These are phyloP conservation scores for Calephelis perditalis DNA, from an alignment of 2,888 invertebrate genomes.

Conservation along the genomic window DNA sequence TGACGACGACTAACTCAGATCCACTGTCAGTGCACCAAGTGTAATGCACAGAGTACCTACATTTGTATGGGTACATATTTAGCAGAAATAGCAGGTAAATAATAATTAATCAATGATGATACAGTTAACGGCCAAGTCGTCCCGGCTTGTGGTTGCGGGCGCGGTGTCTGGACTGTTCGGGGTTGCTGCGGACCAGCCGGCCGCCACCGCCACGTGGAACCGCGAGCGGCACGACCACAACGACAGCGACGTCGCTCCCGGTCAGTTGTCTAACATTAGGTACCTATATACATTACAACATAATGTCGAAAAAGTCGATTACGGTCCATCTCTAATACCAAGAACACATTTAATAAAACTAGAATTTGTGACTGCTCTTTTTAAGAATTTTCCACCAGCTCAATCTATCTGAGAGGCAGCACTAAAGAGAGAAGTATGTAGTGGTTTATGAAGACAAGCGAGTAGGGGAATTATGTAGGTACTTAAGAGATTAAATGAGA, in stretches of 20 bases:
- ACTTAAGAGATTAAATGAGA: too few species aligned
- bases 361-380: too few species aligned
- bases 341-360: too few species aligned
- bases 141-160: conserved; percentile 60
- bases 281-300: too few species aligned
- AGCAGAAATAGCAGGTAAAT: too few species aligned
- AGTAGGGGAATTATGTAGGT: too few species aligned
- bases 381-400: too few species aligned
- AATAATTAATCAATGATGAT: not conserved
- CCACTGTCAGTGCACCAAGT: too few species aligned
- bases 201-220: conserved; percentile 57
- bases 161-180: conserved; percentile 68
- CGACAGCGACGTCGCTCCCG: conserved; percentile 43
- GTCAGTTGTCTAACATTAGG: not conserved
- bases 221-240: conserved; percentile 73
- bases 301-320: too few species aligned
- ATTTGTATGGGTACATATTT: not conserved
- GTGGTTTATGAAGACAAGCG: conserved; percentile 44
- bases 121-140: conserved; percentile 54
- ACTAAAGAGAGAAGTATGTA: conserved; percentile 66
- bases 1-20: too few species aligned
- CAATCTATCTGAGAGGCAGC: too few species aligned
- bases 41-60: not conserved
- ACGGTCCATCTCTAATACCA: too few species aligned
- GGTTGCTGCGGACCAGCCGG: conserved; percentile 66